Evolutionary conservation across 2,888 invertebrate genomes (phyloP).

Genomic region (Coremacera marginata): DNA sequence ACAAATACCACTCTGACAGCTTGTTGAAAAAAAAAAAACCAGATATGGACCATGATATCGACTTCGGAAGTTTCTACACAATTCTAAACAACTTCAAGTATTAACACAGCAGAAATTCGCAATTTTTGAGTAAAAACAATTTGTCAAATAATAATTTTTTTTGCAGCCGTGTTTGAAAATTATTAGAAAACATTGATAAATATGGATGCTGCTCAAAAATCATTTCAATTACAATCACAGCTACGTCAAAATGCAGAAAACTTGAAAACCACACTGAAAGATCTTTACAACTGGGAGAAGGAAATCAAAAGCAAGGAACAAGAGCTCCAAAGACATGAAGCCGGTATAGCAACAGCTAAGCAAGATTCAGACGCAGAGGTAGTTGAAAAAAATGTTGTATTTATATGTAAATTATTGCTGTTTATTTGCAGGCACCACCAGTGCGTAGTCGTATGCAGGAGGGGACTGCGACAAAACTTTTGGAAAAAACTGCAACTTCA

Average conservation of each 20-base stretch:
- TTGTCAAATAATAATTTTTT: no score
- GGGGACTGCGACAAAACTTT: neutral
- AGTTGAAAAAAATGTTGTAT: neutral
- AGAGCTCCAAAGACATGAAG: conserved; percentile 51
- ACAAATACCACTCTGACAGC: no score
- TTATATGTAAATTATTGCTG: neutral
- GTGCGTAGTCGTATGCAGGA: conserved; percentile 53
- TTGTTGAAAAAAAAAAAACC: no score
- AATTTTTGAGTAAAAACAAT: no score
- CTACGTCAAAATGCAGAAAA: conserved; percentile 63
- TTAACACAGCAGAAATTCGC: no score
- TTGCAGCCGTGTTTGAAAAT: no score
- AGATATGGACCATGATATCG: no score
- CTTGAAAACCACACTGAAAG: conserved; percentile 57
- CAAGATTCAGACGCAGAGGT: neutral
- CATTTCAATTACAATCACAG: conserved; percentile 68
- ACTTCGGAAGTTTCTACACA: no score
- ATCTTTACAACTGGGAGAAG: conserved; percentile 65
- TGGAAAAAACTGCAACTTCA: neutral
- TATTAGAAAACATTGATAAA: neutral
- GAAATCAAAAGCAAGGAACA: conserved; percentile 66
- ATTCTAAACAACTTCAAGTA: no score
- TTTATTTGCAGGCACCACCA: conserved; percentile 46
- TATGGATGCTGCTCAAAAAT: conserved; percentile 53
- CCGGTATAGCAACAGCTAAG: conserved; percentile 39